Conservation (phyloP, 2,113 vertebrate genomes). For the Sander lucioperca region DNA sequence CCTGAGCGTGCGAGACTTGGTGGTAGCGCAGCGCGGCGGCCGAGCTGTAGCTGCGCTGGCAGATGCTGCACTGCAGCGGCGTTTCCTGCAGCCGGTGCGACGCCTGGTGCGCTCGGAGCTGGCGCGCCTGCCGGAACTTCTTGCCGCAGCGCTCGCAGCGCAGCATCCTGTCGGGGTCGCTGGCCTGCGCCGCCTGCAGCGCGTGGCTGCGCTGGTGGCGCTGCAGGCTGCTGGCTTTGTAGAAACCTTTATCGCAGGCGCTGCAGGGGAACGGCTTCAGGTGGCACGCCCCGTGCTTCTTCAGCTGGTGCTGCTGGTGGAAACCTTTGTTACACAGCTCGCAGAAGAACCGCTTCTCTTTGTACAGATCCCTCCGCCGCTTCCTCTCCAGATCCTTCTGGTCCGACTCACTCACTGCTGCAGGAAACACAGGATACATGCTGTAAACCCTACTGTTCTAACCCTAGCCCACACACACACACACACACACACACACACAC, state of each 20-base stretch:
- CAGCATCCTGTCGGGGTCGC: constrained; percentile 68
- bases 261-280: constrained; percentile 74
- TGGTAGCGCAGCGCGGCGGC: constrained; percentile 61
- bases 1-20: constrained; percentile 52
- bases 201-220: constrained; percentile 61
- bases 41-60: constrained; percentile 66
- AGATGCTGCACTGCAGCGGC: constrained; percentile 53
- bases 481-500: no score
- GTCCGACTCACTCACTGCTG: constrained; percentile 51
- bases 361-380: constrained; percentile 72
- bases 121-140: constrained; percentile 62
- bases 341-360: constrained; percentile 77
- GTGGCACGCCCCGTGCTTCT: constrained; percentile 67
- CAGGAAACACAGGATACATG: not conserved
- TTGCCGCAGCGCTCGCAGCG: constrained; percentile 63
- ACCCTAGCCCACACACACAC: no score
- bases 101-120: constrained; percentile 65
- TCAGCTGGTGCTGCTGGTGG: constrained; percentile 77
- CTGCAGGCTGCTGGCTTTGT: constrained; percentile 60
- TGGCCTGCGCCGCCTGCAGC: constrained; percentile 59
- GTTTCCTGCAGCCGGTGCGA: constrained; percentile 53
- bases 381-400: constrained; percentile 64
- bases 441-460: no score
- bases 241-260: constrained; percentile 77
- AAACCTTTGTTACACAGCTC: constrained; percentile 74